Conservation (phyloP, 2,113 vertebrate species). For the Rhegmatorhina hoffmannsi region DNA sequence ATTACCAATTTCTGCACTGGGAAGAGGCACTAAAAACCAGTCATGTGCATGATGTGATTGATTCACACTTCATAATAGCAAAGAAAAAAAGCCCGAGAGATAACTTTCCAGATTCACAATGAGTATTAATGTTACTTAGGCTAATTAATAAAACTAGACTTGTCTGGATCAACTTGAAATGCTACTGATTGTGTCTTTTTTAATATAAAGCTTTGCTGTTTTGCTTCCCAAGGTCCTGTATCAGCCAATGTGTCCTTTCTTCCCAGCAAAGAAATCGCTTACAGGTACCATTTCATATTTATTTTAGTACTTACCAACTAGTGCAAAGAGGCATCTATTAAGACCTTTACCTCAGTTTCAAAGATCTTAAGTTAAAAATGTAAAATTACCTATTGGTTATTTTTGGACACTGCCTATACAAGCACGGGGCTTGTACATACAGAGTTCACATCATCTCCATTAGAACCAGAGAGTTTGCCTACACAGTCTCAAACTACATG, state of each 20-base stretch:
- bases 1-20: background rate
- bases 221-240: background rate
- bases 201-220: background rate
- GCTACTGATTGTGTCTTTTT: background rate
- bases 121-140: background rate
- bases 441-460: background rate
- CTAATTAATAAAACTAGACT: background rate
- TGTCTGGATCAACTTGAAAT: background rate
- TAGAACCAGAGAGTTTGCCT: background rate
- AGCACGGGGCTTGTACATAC: background rate
- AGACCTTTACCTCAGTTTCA: background rate
- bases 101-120: background rate
- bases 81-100: background rate
- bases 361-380: background rate
- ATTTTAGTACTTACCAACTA: background rate
- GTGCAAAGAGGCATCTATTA: background rate
- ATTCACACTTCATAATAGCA: background rate
- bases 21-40: background rate
- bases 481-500: fast-evolving
- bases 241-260: fast-evolving
- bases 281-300: background rate
- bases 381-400: background rate
- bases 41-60: background rate
- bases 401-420: background rate
- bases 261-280: background rate